phyloP scores from a whole-genome alignment of 2,113 vertebrate genomes.

The Elgaria multicarinata region DNA sequence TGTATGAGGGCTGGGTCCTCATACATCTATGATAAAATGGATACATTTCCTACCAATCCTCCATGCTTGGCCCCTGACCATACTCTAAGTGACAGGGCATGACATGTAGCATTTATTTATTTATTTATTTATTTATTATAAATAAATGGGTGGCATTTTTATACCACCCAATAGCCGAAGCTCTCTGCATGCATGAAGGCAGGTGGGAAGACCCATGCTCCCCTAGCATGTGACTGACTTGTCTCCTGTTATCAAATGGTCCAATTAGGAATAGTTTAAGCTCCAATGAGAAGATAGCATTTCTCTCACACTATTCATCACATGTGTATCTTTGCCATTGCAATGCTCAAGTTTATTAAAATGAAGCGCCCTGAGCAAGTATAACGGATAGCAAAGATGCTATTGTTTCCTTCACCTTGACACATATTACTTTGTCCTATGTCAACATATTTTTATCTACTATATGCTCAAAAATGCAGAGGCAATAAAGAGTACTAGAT shows the following conservation, averaged over 20 bases:
- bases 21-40: background rate
- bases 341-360: background rate
- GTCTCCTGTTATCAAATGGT: background rate
- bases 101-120: no score
- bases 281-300: background rate
- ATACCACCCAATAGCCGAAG: no score
- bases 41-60: background rate
- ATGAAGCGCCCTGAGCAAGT: constrained; percentile 58
- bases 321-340: background rate
- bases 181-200: background rate
- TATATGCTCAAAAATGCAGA: constrained; percentile 25
- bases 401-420: constrained; percentile 55
- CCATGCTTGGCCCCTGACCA: background rate
- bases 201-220: background rate
- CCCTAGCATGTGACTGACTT: background rate
- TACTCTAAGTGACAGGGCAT: background rate
- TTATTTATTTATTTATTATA: no score
- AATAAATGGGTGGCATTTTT: no score
- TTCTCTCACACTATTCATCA: background rate
- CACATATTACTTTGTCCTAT: constrained; percentile 21
- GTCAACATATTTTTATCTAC: background rate
- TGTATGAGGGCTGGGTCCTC: background rate
- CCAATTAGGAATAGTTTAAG: no score
- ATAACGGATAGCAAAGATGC: constrained; percentile 35
- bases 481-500: constrained; percentile 16